Conservation (phyloP, 2,113 vertebrate genomes). For the Ciconia maguari region DNA sequence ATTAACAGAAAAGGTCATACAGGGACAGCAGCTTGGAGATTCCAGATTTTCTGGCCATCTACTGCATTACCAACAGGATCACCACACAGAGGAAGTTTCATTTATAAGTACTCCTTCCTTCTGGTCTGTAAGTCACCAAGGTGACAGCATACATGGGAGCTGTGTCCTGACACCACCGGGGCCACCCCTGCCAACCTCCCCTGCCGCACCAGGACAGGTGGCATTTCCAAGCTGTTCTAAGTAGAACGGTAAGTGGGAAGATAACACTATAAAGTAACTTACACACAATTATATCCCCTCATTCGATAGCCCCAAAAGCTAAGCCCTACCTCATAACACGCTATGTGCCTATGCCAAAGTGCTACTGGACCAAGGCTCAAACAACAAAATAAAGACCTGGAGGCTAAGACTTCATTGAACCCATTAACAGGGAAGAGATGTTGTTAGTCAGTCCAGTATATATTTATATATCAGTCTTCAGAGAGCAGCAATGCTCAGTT, state of each 20-base stretch:
- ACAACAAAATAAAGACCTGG: not conserved
- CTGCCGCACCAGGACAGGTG: not conserved
- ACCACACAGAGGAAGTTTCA: not conserved
- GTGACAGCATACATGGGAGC: not conserved
- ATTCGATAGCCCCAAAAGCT: not conserved
- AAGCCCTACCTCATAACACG: not conserved
- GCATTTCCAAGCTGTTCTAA: not conserved
- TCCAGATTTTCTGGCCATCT: not conserved
- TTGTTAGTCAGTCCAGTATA: not conserved
- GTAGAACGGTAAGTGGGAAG: rapidly evolving
- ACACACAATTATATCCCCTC: not conserved
- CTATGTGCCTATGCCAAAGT: not conserved
- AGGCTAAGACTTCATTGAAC: not conserved
- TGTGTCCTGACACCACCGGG: rapidly evolving
- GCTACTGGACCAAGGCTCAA: not conserved
- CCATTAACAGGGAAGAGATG: not conserved
- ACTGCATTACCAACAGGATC: not conserved
- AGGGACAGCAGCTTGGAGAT: not conserved
- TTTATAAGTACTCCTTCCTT: not conserved
- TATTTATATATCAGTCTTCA: conserved; percentile 52
- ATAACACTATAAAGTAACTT: not conserved
- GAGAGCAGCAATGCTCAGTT: conserved; percentile 50
- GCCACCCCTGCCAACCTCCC: not conserved
- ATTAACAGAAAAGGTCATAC: not conserved
- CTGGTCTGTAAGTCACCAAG: not conserved